A percentile compares a stretch with the other conserved stretches of the same genome.
These are phyloP conservation scores for Amblyraja radiata DNA, from an alignment of 2,797 vertebrate species.

Conservation along the genomic window DNA sequence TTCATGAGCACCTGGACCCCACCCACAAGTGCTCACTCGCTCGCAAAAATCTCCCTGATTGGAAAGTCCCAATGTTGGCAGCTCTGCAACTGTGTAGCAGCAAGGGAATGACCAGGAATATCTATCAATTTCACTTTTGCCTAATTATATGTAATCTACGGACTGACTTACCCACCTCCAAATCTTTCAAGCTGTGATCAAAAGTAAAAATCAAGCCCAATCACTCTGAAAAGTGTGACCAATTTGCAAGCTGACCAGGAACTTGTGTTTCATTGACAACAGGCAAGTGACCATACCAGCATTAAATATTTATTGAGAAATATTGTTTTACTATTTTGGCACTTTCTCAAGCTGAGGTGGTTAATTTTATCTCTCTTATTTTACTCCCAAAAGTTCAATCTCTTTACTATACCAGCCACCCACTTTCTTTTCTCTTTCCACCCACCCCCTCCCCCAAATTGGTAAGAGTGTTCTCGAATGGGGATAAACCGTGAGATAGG, in stretches of 20 bases:
- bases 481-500: too few relatives aligned
- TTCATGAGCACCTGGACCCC: too few relatives aligned
- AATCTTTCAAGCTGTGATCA: neutral
- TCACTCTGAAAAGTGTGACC: neutral
- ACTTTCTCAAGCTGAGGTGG: neutral
- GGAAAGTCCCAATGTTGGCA: too few relatives aligned
- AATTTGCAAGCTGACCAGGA: neutral
- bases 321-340: neutral
- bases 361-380: neutral
- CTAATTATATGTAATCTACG: neutral
- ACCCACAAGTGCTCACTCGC: too few relatives aligned
- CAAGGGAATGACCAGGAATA: neutral
- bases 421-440: too few relatives aligned
- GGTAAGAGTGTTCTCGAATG: neutral
- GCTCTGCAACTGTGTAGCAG: neutral
- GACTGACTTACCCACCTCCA: neutral
- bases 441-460: neutral
- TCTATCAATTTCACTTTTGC: neutral
- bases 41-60: too few relatives aligned
- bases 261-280: neutral
- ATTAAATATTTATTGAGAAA: neutral
- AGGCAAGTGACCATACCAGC: neutral
- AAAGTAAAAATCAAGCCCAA: neutral
- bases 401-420: too few relatives aligned
- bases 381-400: neutral